Evolutionary conservation across 2,888 invertebrate species (phyloP).

Genomic region (Pseudanteris insignis): DNA sequence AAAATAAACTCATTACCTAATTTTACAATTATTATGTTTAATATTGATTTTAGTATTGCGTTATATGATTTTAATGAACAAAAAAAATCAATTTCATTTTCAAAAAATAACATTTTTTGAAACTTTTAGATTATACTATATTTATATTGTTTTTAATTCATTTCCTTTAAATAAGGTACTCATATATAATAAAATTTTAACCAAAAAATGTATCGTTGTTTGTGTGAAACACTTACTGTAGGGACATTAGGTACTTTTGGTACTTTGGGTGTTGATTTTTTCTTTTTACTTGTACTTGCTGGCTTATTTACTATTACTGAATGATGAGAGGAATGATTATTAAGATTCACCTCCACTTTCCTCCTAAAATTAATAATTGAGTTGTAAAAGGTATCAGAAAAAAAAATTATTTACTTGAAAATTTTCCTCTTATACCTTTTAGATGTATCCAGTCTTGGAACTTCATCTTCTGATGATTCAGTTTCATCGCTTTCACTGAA

Average conservation of each 20-base stretch:
- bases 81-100: too few relatives aligned
- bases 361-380: too few relatives aligned
- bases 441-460: constrained; percentile 65
- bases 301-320: constrained; percentile 65
- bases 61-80: neutral
- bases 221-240: too few relatives aligned
- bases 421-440: constrained; percentile 56
- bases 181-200: too few relatives aligned
- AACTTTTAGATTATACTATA: too few relatives aligned
- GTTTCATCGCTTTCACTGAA: constrained; percentile 94
- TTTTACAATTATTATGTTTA: constrained; percentile 1
- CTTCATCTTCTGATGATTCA: constrained; percentile 85
- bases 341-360: constrained; percentile 67
- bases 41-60: neutral
- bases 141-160: too few relatives aligned
- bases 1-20: neutral
- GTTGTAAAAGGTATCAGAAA: too few relatives aligned
- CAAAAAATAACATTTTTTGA: too few relatives aligned
- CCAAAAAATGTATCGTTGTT: too few relatives aligned
- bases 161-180: too few relatives aligned
- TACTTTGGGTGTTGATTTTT: constrained; percentile 67
- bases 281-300: constrained; percentile 68
- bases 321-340: constrained; percentile 64
- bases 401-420: too few relatives aligned
- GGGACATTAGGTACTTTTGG: constrained; percentile 64